These are phyloP conservation scores for Athripsodes cinereus DNA, from an alignment of 2,888 invertebrate genomes.

Conservation along the genomic window DNA sequence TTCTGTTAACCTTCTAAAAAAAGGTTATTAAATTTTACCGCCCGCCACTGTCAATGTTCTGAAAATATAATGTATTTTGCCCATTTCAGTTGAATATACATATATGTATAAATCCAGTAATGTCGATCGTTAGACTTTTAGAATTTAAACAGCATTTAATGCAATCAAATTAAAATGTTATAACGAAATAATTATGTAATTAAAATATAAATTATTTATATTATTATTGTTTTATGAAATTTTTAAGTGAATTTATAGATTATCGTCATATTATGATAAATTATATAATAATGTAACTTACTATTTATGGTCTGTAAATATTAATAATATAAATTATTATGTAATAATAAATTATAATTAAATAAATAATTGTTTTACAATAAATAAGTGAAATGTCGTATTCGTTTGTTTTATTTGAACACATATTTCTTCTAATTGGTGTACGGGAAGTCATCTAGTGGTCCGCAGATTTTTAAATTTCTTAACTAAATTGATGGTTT, in stretches of 20 bases:
- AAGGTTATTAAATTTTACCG: too few species aligned
- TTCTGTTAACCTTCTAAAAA: too few species aligned
- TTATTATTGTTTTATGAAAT: constrained; percentile 7
- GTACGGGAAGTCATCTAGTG: too few species aligned
- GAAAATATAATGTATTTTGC: too few species aligned
- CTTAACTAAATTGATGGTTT: too few species aligned
- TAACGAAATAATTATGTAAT: not conserved
- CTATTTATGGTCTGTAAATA: not conserved
- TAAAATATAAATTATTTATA: not conserved
- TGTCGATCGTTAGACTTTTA: too few species aligned
- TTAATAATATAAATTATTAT: constrained; percentile 8
- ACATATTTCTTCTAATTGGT: too few species aligned
- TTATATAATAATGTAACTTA: not conserved
- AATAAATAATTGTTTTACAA: constrained; percentile 5
- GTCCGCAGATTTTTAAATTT: too few species aligned
- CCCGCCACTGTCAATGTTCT: too few species aligned
- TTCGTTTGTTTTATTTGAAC: not conserved
- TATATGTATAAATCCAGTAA: not conserved
- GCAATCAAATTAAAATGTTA: not conserved
- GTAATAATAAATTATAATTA: not conserved
- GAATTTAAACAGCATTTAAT: not conserved
- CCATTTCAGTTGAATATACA: too few species aligned
- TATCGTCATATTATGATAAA: not conserved
- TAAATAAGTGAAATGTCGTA: constrained; percentile 8
- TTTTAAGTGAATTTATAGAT: constrained; percentile 1